phyloP scores from a whole-genome alignment of 2,797 vertebrate species.

The Myoxocephalus aenaeus region DNA sequence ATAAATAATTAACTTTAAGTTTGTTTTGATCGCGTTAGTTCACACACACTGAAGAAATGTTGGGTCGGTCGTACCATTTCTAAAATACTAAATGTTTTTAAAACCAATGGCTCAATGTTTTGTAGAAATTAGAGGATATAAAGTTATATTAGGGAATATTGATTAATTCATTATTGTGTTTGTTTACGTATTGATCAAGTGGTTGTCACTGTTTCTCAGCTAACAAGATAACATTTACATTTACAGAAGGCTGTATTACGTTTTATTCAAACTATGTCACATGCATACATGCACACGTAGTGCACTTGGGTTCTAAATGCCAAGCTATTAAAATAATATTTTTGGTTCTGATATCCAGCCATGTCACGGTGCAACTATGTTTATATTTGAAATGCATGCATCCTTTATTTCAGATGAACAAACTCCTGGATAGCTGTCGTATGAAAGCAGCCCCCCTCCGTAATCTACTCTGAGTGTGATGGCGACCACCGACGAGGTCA shows the following conservation, averaged over 20 bases:
- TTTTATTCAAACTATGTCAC: not conserved
- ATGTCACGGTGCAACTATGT: not conserved
- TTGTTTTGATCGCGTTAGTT: not conserved
- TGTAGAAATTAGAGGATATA: not conserved
- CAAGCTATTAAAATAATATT: not conserved
- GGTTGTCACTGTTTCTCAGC: not conserved
- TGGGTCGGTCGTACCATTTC: no score
- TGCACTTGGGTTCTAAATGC: not conserved
- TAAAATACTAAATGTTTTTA: not conserved
- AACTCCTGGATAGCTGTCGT: slow-evolving; percentile 32
- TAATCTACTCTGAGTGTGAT: slow-evolving; percentile 75
- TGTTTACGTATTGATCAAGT: not conserved
- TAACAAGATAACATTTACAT: not conserved
- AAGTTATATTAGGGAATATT: not conserved
- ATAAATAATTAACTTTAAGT: not conserved
- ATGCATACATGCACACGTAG: not conserved
- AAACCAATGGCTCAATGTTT: not conserved
- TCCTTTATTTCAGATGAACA: slow-evolving; percentile 57
- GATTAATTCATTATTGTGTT: not conserved
- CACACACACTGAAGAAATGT: no score
- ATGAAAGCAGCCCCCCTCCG: slow-evolving; percentile 31
- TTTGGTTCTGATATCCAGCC: not conserved
- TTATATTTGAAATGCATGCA: not conserved
- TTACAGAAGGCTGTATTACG: fast-evolving
- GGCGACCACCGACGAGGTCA: slow-evolving; percentile 92